Evolutionary conservation across 2,888 invertebrate genomes (phyloP).

Genomic region (Entomobrya proxima): DNA sequence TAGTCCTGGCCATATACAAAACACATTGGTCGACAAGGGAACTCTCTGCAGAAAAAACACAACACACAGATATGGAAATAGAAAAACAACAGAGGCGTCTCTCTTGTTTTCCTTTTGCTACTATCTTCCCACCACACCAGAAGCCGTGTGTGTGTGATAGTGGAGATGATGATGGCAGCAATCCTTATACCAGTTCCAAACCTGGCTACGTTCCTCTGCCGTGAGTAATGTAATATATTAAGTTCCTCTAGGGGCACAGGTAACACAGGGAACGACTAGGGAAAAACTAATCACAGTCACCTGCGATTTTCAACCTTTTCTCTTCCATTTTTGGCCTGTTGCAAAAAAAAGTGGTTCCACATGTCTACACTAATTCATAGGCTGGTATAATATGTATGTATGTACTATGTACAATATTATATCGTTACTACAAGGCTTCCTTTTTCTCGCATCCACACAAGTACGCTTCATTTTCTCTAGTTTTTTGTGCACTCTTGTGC

Average conservation of each 20-base stretch:
- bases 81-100: constrained; percentile 26
- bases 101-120: not conserved
- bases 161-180: too few relatives aligned
- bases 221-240: constrained; percentile 13
- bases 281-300: constrained; percentile 64
- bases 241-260: constrained; percentile 56
- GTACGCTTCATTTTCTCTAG: not conserved
- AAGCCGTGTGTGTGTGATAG: too few relatives aligned
- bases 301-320: constrained; percentile 50
- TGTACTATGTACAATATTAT: not conserved
- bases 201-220: not conserved
- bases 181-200: not conserved
- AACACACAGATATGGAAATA: constrained; percentile 19
- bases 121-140: not conserved
- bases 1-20: too few relatives aligned
- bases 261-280: constrained; percentile 33
- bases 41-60: not conserved
- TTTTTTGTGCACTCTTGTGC: not conserved
- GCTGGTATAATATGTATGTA: not conserved
- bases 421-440: not conserved
- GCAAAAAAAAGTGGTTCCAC: constrained; percentile 39
- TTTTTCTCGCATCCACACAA: not conserved
- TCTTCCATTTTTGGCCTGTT: constrained; percentile 41
- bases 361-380: constrained; percentile 53
- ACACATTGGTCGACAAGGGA: not conserved